Conservation (phyloP, 2,113 vertebrate genomes). For the Urocolius indicus region DNA sequence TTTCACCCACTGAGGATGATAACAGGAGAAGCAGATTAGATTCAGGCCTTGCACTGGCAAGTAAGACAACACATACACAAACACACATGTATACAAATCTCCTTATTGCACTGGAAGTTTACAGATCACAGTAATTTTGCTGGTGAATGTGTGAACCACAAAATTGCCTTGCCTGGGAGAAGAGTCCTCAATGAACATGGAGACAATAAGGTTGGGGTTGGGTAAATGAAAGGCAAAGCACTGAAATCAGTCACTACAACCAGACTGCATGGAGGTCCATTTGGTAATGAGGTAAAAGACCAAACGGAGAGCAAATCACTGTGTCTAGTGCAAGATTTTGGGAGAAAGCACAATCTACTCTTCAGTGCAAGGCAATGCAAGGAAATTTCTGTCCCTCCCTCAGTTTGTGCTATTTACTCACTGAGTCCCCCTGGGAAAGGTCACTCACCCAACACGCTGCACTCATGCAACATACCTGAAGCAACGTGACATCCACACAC, state of each 20-base stretch:
- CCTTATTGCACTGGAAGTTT: neutral
- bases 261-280: constrained; percentile 1
- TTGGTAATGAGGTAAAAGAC: neutral
- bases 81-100: neutral
- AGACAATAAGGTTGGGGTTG: neutral
- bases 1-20: neutral
- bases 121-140: neutral
- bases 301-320: neutral
- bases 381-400: neutral
- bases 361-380: neutral
- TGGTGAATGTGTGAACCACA: constrained; percentile 9
- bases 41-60: neutral
- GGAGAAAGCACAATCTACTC: neutral
- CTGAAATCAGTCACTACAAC: constrained; percentile 7
- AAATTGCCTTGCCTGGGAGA: neutral
- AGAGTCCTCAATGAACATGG: neutral
- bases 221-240: neutral
- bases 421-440: neutral
- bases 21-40: neutral
- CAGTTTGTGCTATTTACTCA: neutral
- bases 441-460: neutral
- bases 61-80: neutral
- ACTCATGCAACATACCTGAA: neutral
- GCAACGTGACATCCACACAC: neutral
- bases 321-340: neutral